These are phyloP conservation scores for Scelioninae gen. 1 DNA, from an alignment of 2,888 invertebrate species.

Conservation along the genomic window DNA sequence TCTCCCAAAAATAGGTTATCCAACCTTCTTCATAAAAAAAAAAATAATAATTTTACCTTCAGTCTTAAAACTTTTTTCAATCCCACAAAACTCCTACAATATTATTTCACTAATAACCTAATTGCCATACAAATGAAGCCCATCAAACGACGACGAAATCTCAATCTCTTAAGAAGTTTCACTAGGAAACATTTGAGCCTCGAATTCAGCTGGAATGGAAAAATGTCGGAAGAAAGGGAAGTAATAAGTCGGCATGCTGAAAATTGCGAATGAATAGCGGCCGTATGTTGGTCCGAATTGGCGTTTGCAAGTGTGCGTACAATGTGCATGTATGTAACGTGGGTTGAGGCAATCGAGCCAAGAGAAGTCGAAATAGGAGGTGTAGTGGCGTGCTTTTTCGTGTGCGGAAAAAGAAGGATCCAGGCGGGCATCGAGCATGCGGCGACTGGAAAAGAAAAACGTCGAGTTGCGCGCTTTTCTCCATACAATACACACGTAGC, in stretches of 20 bases:
- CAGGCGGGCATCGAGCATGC: constrained; percentile 30
- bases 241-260: constrained; percentile 46
- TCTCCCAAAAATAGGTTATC: too few relatives aligned
- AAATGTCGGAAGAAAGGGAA: constrained; percentile 12
- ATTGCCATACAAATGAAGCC: too few relatives aligned
- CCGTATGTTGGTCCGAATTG: constrained; percentile 45
- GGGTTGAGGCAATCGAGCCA: constrained; percentile 57
- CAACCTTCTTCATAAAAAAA: too few relatives aligned
- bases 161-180: constrained; percentile 2
- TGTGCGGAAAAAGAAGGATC: constrained; percentile 40
- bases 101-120: too few relatives aligned
- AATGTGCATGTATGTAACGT: constrained; percentile 36
- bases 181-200: background rate
- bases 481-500: constrained; percentile 76
- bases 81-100: too few relatives aligned
- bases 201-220: background rate
- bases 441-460: constrained; percentile 73
- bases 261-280: constrained; percentile 59
- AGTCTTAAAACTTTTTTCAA: too few relatives aligned
- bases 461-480: constrained; percentile 78
- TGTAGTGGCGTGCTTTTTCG: constrained; percentile 26
- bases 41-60: too few relatives aligned
- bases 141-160: background rate
- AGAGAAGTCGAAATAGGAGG: constrained; percentile 30
- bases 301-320: constrained; percentile 21